Base-by-base conservation (phyloP, 2,113 vertebrate genomes). In the Cinclus cinclus region DNA sequence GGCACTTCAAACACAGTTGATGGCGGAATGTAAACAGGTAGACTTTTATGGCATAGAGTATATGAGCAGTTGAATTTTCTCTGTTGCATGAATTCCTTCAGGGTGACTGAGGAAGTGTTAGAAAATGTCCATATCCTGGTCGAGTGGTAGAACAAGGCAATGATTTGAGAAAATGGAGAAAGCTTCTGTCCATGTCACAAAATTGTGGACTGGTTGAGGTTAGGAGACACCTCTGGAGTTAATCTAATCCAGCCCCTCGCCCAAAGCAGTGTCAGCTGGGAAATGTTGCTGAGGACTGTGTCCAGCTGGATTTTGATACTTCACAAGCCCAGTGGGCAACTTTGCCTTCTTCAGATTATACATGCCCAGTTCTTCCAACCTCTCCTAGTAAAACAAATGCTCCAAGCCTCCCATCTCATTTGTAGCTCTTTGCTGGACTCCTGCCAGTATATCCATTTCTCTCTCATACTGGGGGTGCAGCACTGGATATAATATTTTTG, bases 1-100 rank as follows among this genome's bases (percentile, higher is more conserved):
- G 69, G 92, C 95, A 74, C 98, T 98, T 79, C 98, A 98, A 76
- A 85, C 90, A 65, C 93, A 92, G 78, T 89, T 98, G 79, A 96
- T 74, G 84, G 93, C 94, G 17, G 97, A 98, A 8, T 94, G 71
- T 73, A 96, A 95, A 94, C 96, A 98, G 98, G 98, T 98, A 96
- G 95, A n/a, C 27, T 84, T 31, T 74, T 70, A 28, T 23, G 78
- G 44, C 59, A 37, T 25, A 8, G 9, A 35, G 9, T 24, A 10
- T 41, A 30, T 23, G 33, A 74, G 18, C 22, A 47, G 69, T 63
- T 87, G n/a, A 52, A 49, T 79, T 94, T 82, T 82, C 9, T 67
- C 27, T 60, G 10, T 47, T 89, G 6, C 10, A 6, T 60, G 3
- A 64, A 56, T 79, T 89, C 33, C 8, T 20, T 47, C n/a, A 86